A percentile compares a stretch with the other conserved stretches of the same genome.
Evolutionary conservation across 2,113 vertebrate species (phyloP).

Genomic region (Oophaga pumilio): DNA sequence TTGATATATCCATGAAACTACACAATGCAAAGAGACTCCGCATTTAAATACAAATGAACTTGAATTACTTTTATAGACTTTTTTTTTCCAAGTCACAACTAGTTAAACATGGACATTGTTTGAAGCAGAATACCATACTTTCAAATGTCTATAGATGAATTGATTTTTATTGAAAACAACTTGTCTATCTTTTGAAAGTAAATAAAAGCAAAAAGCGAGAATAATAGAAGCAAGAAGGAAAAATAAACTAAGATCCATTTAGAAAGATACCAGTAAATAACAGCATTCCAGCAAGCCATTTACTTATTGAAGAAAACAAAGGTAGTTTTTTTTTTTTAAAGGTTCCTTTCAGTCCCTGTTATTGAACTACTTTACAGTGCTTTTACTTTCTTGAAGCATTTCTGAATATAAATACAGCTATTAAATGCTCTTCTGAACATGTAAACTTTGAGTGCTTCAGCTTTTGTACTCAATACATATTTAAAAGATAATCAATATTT

Average conservation of each 20-base stretch:
- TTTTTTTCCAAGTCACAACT: not conserved
- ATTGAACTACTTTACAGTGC: not conserved
- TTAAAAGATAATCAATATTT: not conserved
- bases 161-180: constrained; percentile 4
- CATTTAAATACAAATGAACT: not conserved
- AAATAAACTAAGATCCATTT: not conserved
- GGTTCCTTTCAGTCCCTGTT: not conserved
- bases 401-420: constrained; percentile 11
- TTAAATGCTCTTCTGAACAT: not conserved
- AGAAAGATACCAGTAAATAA: not conserved
- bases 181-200: not conserved
- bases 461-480: not conserved
- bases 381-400: not conserved
- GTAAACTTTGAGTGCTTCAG: not conserved
- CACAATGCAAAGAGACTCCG: not conserved
- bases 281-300: not conserved
- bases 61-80: not conserved
- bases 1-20: not conserved
- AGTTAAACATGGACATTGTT: not conserved
- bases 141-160: not conserved
- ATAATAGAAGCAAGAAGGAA: not conserved
- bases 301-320: not conserved
- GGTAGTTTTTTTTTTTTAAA: not conserved
- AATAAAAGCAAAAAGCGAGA: no score
- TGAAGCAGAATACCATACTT: not conserved